Evolutionary conservation across 1,140 invertebrate species (phyloP), one percentile per base, ranked within the genome.

Genomic region (Drosophila paulistorum): DNA sequence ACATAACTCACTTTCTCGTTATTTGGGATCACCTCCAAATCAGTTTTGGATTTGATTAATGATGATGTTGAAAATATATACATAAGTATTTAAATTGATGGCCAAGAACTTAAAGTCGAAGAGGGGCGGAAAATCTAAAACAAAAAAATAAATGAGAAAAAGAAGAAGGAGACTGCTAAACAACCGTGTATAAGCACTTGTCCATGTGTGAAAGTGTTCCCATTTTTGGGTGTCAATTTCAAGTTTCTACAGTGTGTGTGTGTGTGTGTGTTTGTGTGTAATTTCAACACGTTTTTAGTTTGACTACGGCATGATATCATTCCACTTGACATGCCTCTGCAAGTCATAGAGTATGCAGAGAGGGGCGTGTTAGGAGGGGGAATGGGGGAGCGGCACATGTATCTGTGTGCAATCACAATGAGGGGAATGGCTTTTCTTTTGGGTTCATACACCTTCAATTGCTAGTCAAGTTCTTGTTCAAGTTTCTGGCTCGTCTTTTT

Each of bases 121-220:
- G 17, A 20, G 20, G 45, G 45, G 9, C 20, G 20, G 20, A 51
- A 51, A 23, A 11, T 17, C 5, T 17, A 51, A 51, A 20, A 33
- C 17, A 58, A 7, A 11, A 7, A 11, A 23, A 23, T 23, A 23
- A 23, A 23, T 23, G 20, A 23, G 20, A 23, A 37, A 13, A 9
- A 4, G 30, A 35, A 65, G 6, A 48, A 37, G 66, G 63, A 66
- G 62, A 71, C 70, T 75, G 1, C 30, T 30, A 30, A 73, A 74
- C 68, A 70, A 63, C 51, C 7, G 20, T 7, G n/a, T 17, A 9
- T 48, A 17, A 55, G 17, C 23, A 54, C 62, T 54, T 57, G 61
- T 57, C 45, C 64, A 73, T 55, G 80, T 77, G 83, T 89, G 83
- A 87, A 87, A 87, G 83, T 87, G 83, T 89, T 87, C 83, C 84